Conservation (phyloP, 2,113 vertebrate genomes). For the Pachycephala philippinensis region DNA sequence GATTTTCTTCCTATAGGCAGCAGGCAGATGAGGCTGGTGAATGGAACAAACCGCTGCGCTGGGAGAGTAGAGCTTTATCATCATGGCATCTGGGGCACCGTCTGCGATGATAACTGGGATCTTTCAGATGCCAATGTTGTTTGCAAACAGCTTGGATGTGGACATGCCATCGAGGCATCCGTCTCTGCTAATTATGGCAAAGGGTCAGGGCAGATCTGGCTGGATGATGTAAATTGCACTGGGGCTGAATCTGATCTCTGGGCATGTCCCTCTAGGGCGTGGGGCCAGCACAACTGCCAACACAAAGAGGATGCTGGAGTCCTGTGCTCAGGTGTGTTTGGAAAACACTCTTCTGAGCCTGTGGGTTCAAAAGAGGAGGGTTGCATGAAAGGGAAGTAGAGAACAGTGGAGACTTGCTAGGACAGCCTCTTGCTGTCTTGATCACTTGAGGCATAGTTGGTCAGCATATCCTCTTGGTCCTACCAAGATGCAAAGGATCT, state of each 20-base stretch:
- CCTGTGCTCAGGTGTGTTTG: slow-evolving; percentile 53
- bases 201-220: slow-evolving; percentile 68
- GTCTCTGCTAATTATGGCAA: slow-evolving; percentile 57
- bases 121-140: slow-evolving; percentile 61
- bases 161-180: slow-evolving; percentile 60
- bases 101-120: slow-evolving; percentile 76
- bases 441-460: not conserved
- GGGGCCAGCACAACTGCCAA: slow-evolving; percentile 61
- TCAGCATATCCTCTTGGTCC: not conserved
- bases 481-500: not conserved
- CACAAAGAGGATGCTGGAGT: slow-evolving; percentile 56
- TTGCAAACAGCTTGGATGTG: slow-evolving; percentile 74
- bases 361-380: not conserved
- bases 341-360: not conserved
- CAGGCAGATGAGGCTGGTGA: slow-evolving; percentile 59
- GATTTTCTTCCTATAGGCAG: slow-evolving; percentile 36
- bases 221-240: slow-evolving; percentile 66
- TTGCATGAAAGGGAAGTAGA: not conserved
- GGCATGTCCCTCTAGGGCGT: slow-evolving; percentile 54
- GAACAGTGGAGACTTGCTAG: not conserved
- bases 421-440: not conserved
- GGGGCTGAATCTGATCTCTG: slow-evolving; percentile 68
- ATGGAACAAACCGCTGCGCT: slow-evolving; percentile 58
- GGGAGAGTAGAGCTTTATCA: slow-evolving; percentile 72
- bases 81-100: slow-evolving; percentile 68